These are phyloP conservation scores for Salticus scenicus DNA, from an alignment of 2,888 invertebrate species.

Conservation along the genomic window DNA sequence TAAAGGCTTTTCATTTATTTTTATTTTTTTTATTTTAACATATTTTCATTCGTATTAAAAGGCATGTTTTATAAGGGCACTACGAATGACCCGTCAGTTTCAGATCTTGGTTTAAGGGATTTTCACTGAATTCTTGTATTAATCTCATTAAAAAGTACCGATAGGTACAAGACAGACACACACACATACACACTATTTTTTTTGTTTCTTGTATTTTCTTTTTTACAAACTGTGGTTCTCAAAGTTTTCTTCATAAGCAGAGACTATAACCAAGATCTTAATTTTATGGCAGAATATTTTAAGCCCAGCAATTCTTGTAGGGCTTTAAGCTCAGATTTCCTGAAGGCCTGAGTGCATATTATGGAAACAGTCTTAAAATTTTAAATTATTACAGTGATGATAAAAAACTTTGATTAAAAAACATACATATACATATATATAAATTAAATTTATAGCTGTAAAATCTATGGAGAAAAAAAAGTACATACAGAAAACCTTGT, in stretches of 20 bases:
- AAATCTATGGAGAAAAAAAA: no score
- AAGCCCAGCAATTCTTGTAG: not conserved
- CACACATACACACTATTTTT: slow-evolving; percentile 26
- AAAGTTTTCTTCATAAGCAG: slow-evolving; percentile 30
- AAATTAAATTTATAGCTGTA: no score
- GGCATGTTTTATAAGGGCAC: slow-evolving; percentile 66
- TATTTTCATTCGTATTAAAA: slow-evolving; percentile 59
- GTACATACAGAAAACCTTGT: no score
- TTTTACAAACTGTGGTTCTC: slow-evolving; percentile 62
- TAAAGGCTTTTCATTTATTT: slow-evolving; percentile 70
- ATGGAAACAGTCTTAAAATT: not conserved
- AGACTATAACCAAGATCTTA: not conserved
- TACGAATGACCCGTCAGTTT: slow-evolving; percentile 67
- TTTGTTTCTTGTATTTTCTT: no score
- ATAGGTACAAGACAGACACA: slow-evolving; percentile 38
- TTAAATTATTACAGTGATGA: no score
- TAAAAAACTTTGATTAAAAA: no score
- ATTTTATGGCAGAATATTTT: slow-evolving; percentile 1
- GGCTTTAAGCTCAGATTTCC: slow-evolving; percentile 12
- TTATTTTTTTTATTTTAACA: slow-evolving; percentile 33
- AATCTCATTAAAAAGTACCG: slow-evolving; percentile 63
- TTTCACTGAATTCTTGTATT: slow-evolving; percentile 25
- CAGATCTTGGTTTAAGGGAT: slow-evolving; percentile 67
- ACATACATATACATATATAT: no score
- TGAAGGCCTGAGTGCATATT: not conserved